Base-by-base conservation (phyloP, 2,888 invertebrate species). In the Monochamus alternatus region DNA sequence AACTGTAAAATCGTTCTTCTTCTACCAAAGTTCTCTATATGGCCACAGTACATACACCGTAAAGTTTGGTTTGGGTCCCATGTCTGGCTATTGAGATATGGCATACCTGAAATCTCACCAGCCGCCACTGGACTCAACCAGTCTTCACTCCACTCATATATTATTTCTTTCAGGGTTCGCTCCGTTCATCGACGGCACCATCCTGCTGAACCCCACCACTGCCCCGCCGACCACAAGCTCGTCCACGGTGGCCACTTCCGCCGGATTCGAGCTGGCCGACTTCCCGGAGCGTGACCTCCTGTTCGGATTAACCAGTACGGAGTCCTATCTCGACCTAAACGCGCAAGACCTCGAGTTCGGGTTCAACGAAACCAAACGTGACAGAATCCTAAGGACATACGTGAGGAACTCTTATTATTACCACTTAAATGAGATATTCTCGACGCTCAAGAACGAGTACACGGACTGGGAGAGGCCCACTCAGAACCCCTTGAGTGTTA, bases 321-420 rank as follows among this genome's bases (percentile, higher is more conserved):
- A 96, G 91, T 96, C 96, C 78, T 95, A 95, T 89, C 90, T 95
- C 89, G 95, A 95, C 89, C 91, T 95, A 87, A 95, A 93, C 89
- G 95, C 94, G 78, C 94, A 95, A 90, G 95, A 95, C 88, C 93
- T 97, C 87, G 95, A 97, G 91, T 95, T 96, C 87, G 98, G 98
- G 79, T 94, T 98, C 89, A 96, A 97, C 89, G 96, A 96, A 89
- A 95, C 95, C 80, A 91, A 95, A 76, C 91, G 96, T 78, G 96
- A 97, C 89, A 92, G 96, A 77, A 96, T 96, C 87, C 91, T 97
- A 83, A 92, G 98, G 90, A 97, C 97, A 66, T 95, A 96, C 89
- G 97, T 98, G 79, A 93, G 98, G 81, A 98, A 98, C 90, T 94
- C 97, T 75, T 98, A 96, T 90, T 95, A 95, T 87, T 98, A 95